Evolutionary conservation across 2,888 invertebrate species (phyloP).

Genomic region (Calliopum simillimum): DNA sequence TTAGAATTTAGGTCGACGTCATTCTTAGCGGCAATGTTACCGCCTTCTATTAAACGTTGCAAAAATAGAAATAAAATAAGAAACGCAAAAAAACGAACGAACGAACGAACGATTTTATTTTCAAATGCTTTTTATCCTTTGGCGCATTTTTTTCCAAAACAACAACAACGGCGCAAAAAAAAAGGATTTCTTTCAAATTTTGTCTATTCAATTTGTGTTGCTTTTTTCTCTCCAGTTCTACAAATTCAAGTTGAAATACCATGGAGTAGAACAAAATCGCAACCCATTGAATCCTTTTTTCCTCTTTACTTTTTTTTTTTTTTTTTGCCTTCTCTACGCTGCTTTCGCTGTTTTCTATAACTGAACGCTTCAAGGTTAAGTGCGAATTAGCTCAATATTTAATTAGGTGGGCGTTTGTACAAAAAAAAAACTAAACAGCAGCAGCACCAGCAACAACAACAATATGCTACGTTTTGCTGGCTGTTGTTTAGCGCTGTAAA

Average conservation of each 20-base stretch:
- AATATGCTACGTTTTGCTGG: background rate
- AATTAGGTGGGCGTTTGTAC: constrained; percentile 20
- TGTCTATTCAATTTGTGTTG: constrained; percentile 12
- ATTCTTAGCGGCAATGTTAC: background rate
- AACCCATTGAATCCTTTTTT: background rate
- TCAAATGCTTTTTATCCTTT: background rate
- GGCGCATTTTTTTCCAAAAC: background rate
- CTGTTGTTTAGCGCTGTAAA: background rate
- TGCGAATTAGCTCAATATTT: constrained; percentile 11
- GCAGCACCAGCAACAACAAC: background rate
- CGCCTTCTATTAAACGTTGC: constrained; percentile 9
- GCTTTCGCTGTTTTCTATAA: background rate
- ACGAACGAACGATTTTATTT: too few species aligned
- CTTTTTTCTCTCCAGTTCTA: too few species aligned
- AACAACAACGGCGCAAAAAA: background rate
- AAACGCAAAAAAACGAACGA: too few species aligned
- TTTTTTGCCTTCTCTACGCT: background rate
- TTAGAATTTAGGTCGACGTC: constrained; percentile 9
- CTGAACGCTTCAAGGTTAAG: constrained; percentile 13
- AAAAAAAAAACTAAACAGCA: constrained; percentile 30
- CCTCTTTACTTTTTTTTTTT: too few species aligned
- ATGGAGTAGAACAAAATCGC: too few species aligned
- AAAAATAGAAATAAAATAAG: background rate
- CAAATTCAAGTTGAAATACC: too few species aligned
- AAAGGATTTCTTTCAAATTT: background rate